Percentiles rank a stretch among this genome's conserved stretches.
Evolutionary conservation across 2,888 invertebrate species (phyloP).

Genomic region (Mallateleia sp.): DNA sequence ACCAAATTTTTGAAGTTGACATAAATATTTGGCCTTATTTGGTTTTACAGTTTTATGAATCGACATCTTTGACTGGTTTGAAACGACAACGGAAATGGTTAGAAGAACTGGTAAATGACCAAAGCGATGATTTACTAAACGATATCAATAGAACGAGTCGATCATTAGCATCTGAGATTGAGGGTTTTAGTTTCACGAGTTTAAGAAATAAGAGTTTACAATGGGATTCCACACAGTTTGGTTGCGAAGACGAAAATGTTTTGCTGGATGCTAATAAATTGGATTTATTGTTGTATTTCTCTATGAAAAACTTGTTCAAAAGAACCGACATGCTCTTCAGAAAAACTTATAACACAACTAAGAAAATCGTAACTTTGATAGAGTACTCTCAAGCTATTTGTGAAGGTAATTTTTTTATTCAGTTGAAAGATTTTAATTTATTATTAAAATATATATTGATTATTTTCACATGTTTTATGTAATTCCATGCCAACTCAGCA

Average conservation of each 20-base stretch:
- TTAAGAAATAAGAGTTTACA: constrained; percentile 72
- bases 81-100: constrained; percentile 86
- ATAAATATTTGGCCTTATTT: constrained; percentile 84
- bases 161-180: constrained; percentile 78
- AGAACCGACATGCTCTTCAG: not conserved
- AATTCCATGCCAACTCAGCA: no score
- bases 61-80: constrained; percentile 88
- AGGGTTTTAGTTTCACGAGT: constrained; percentile 64
- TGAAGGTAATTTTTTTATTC: constrained; percentile 84
- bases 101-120: constrained; percentile 58
- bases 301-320: constrained; percentile 81
- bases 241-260: constrained; percentile 34
- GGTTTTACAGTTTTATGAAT: constrained; percentile 89
- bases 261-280: constrained; percentile 88
- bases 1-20: constrained; percentile 1
- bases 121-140: constrained; percentile 2
- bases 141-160: constrained; percentile 72
- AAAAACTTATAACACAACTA: constrained; percentile 80
- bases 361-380: constrained; percentile 88
- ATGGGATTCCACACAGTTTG: constrained; percentile 80
- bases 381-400: constrained; percentile 90
- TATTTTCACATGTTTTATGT: no score
- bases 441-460: no score
- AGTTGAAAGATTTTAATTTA: no score
- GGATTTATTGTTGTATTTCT: constrained; percentile 90